Percentiles rank a stretch among this genome's conserved stretches.
These are phyloP conservation scores for Stenodema calcarata DNA, from an alignment of 2,888 invertebrate species.

Conservation along the genomic window DNA sequence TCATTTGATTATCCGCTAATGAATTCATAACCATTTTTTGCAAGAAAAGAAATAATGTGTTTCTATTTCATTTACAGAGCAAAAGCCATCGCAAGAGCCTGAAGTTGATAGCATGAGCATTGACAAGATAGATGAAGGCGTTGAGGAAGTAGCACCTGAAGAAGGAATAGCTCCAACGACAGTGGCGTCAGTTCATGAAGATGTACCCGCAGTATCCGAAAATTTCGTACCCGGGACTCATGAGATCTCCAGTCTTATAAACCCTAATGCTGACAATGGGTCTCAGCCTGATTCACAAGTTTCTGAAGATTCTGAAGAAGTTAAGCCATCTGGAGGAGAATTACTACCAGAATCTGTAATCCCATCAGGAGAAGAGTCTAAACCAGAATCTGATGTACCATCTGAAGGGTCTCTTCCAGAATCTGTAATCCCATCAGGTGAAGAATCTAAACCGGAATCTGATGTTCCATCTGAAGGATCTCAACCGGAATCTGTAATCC, in stretches of 20 bases:
- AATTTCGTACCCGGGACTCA: conserved; percentile 40
- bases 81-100: conserved; percentile 61
- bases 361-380: neutral
- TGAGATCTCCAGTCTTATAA: neutral
- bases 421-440: neutral
- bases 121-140: conserved; percentile 44
- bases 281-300: conserved; percentile 6
- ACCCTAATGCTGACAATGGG: conserved; percentile 26
- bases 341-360: neutral
- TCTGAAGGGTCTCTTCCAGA: neutral
- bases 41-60: neutral
- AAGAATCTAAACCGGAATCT: neutral
- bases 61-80: conserved; percentile 56
- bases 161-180: conserved; percentile 35
- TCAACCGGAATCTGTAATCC: neutral
- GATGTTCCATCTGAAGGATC: neutral
- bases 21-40: no score
- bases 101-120: conserved; percentile 63
- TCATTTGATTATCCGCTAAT: no score
- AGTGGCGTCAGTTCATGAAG: conserved; percentile 26
- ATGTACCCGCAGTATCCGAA: conserved; percentile 23
- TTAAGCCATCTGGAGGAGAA: neutral
- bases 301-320: neutral
- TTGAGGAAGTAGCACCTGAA: conserved; percentile 17
- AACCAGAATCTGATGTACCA: neutral